A percentile compares a stretch with the other conserved stretches of the same genome.
Conservation (phyloP, 2,113 vertebrate species). For the Heteronetta atricapilla region DNA sequence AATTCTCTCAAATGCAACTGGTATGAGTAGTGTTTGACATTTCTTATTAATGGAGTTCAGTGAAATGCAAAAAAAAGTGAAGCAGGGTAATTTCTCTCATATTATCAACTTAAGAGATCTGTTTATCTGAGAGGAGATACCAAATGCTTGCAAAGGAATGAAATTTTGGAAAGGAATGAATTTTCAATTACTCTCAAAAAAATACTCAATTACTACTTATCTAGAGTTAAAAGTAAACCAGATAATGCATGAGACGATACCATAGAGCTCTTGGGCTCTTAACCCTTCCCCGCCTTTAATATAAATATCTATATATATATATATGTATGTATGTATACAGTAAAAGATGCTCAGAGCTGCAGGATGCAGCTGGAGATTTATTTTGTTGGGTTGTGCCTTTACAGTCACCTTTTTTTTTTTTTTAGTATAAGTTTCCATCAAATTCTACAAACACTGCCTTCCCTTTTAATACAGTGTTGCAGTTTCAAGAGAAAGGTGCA, state of each 20-base stretch:
- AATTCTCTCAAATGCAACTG: not conserved
- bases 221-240: not conserved
- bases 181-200: not conserved
- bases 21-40: not conserved
- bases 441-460: not conserved
- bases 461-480: not conserved
- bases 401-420: not conserved
- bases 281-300: no score
- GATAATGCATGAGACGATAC: not conserved
- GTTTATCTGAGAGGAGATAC: not conserved
- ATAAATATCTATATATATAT: no score
- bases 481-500: not conserved
- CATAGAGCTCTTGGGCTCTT: not conserved
- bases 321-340: no score
- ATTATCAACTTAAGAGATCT: not conserved
- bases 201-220: no score
- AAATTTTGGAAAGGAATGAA: not conserved
- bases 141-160: not conserved
- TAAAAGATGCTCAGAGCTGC: not conserved
- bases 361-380: not conserved
- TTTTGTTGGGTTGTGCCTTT: not conserved
- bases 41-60: not conserved
- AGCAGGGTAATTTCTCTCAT: not conserved
- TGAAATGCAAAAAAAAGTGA: not conserved
- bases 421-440: not conserved